These are phyloP conservation scores for Prosopocoilus inquinatus DNA, from an alignment of 2,888 invertebrate species.

Conservation along the genomic window DNA sequence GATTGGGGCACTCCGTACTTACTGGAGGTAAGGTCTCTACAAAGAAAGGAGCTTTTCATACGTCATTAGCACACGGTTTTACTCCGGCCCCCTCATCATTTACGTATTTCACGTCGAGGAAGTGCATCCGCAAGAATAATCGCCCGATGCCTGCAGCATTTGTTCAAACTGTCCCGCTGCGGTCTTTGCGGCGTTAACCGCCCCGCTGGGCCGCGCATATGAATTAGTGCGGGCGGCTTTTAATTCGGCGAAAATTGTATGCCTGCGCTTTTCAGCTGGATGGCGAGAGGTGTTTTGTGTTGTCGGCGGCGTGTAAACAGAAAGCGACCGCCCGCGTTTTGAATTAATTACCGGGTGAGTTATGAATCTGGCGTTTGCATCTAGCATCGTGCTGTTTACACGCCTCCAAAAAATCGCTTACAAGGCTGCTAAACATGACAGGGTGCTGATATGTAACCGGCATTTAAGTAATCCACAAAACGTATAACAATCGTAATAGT, in stretches of 20 bases:
- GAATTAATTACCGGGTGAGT: too few species aligned
- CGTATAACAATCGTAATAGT: too few species aligned
- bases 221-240: slow-evolving; percentile 23
- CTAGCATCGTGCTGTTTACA: too few species aligned
- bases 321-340: not conserved
- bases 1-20: too few species aligned
- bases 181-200: slow-evolving; percentile 21
- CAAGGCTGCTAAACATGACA: not conserved
- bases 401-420: not conserved
- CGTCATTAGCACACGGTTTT: too few species aligned
- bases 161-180: slow-evolving; percentile 25
- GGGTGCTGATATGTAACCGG: too few species aligned
- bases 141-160: slow-evolving; percentile 11
- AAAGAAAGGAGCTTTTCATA: too few species aligned
- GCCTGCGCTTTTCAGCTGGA: not conserved
- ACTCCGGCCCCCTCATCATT: too few species aligned
- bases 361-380: too few species aligned
- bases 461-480: too few species aligned
- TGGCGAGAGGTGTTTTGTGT: slow-evolving; percentile 1
- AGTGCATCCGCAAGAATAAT: not conserved
- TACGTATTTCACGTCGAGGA: not conserved
- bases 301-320: not conserved
- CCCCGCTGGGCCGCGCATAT: slow-evolving; percentile 24
- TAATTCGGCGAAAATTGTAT: slow-evolving; percentile 14
- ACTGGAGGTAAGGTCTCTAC: too few species aligned